Percentiles rank a stretch among this genome's conserved stretches.
phyloP scores from a whole-genome alignment of 1,140 invertebrate species.

The Calliopsis andreniformis region DNA sequence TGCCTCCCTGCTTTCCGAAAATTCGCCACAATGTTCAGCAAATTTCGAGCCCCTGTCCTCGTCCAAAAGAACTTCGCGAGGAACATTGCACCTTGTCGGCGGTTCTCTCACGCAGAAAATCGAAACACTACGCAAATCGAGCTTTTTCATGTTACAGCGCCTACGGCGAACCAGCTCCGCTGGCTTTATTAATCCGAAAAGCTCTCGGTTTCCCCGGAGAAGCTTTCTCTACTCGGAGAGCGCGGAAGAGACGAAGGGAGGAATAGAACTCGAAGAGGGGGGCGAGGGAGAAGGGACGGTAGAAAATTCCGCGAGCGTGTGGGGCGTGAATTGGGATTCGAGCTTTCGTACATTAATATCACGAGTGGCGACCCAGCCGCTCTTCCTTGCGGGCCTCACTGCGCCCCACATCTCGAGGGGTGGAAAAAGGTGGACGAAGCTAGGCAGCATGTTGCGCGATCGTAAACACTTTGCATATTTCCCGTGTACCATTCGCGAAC shows the following conservation, averaged over 20 bases:
- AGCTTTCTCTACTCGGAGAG: constrained; percentile 32
- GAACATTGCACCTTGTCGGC: constrained; percentile 15
- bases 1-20: not conserved
- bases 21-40: too few species aligned
- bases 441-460: constrained; percentile 77
- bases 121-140: constrained; percentile 37
- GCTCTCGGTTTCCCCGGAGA: constrained; percentile 28
- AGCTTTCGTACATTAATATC: constrained; percentile 61
- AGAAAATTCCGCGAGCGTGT: constrained; percentile 43
- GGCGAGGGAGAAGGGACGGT: not conserved
- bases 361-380: constrained; percentile 46
- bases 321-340: constrained; percentile 49
- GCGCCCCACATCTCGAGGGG: constrained; percentile 32
- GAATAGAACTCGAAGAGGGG: not conserved
- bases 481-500: constrained; percentile 65
- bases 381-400: constrained; percentile 44
- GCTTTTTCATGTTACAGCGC: constrained; percentile 40
- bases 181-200: constrained; percentile 58
- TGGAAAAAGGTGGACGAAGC: constrained; percentile 40
- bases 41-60: too few species aligned
- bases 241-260: not conserved
- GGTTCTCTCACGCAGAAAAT: constrained; percentile 19
- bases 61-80: too few species aligned
- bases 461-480: constrained; percentile 79
- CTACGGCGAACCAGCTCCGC: constrained; percentile 39